Conservation (phyloP, 2,113 vertebrate genomes). For the Austrofundulus limnaeus region DNA sequence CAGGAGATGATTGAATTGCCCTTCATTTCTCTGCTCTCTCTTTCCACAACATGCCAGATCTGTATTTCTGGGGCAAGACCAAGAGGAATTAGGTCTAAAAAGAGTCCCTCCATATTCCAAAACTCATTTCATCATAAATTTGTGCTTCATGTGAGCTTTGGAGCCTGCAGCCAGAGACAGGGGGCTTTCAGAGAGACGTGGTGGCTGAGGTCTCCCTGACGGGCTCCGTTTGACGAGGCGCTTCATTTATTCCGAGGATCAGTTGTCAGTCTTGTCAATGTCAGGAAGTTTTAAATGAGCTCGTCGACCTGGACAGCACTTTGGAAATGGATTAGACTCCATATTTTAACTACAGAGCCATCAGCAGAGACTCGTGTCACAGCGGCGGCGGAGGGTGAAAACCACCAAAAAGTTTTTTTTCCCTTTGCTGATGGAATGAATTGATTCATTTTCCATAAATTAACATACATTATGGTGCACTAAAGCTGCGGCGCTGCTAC, state of each 20-base stretch:
- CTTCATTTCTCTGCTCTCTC: slow-evolving; percentile 35
- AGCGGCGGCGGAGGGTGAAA: slow-evolving; percentile 38
- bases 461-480: slow-evolving; percentile 35
- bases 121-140: slow-evolving; percentile 51
- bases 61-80: slow-evolving; percentile 63
- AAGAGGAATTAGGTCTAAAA: slow-evolving; percentile 63
- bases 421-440: slow-evolving; percentile 37
- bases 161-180: slow-evolving; percentile 35
- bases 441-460: slow-evolving; percentile 57
- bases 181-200: slow-evolving; percentile 25
- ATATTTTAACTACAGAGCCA: slow-evolving; percentile 41
- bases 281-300: slow-evolving; percentile 68
- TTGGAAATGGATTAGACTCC: slow-evolving; percentile 50
- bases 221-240: slow-evolving; percentile 41
- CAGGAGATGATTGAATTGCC: slow-evolving; percentile 47
- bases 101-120: slow-evolving; percentile 62
- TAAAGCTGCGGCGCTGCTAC: slow-evolving; percentile 12
- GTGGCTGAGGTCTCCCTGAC: slow-evolving; percentile 25
- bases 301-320: slow-evolving; percentile 51
- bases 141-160: slow-evolving; percentile 26
- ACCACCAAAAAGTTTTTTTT: slow-evolving; percentile 14
- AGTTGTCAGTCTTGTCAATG: slow-evolving; percentile 64
- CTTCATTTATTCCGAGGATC: slow-evolving; percentile 65
- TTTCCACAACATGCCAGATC: slow-evolving; percentile 50
- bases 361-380: slow-evolving; percentile 33